phyloP scores from a whole-genome alignment of 2,797 vertebrate species.

The Lophius americanus region DNA sequence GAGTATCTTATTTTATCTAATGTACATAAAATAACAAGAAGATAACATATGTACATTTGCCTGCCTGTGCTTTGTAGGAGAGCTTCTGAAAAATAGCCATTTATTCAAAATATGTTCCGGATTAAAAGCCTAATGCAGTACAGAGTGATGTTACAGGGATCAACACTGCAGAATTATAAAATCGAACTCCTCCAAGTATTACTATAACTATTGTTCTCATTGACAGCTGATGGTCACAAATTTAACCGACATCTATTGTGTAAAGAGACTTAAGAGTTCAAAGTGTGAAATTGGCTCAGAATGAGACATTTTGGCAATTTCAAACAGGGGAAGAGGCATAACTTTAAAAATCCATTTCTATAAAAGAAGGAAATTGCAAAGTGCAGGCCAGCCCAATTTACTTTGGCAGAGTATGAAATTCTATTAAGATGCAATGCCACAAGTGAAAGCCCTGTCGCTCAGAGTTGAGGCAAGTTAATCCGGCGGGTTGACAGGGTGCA shows the following conservation, averaged over 20 bases:
- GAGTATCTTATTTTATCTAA: too few species aligned
- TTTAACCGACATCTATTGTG: neutral
- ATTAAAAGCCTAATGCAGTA: neutral
- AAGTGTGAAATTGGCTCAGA: neutral
- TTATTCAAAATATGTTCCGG: neutral
- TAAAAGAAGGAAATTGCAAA: constrained; percentile 17
- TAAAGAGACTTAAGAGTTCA: neutral
- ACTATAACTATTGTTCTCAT: neutral
- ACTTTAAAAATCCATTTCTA: constrained; percentile 25
- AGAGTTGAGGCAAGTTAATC: constrained; percentile 54
- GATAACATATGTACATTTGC: neutral
- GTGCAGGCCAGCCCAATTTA: constrained; percentile 10
- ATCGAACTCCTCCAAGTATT: neutral
- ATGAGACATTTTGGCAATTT: constrained; percentile 10
- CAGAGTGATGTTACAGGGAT: neutral
- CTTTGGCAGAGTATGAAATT: constrained; percentile 44
- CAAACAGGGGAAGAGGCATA: neutral
- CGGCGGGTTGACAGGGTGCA: constrained; percentile 47
- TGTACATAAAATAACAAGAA: neutral
- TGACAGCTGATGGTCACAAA: too few species aligned
- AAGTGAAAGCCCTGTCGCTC: constrained; percentile 38
- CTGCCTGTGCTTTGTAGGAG: neutral
- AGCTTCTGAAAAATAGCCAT: neutral
- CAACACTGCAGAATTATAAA: neutral
- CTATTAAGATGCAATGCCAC: constrained; percentile 48